Evolutionary conservation across 2,797 vertebrate genomes (phyloP), one percentile per base, ranked within the genome.

Genomic region (Myiotriccus ornatus): DNA sequence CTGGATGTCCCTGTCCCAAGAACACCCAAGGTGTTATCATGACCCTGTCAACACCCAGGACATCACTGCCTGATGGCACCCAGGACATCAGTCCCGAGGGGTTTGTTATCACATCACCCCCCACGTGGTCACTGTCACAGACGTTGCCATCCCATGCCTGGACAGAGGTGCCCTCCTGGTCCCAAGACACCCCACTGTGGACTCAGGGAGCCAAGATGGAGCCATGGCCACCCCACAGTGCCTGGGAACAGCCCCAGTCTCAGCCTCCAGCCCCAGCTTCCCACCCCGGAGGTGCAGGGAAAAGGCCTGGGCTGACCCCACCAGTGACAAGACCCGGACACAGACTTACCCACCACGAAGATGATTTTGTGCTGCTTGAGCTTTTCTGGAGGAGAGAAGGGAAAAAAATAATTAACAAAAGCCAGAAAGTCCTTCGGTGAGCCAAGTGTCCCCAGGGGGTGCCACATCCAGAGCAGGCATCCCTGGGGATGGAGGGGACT

Each of bases 311-410:
- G 14, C 60, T 52, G 25, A 85, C 14, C 56, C 68, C 17, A 5
- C 3, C 43, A 87, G 34, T 1, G 4, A 68, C 56, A 85, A 47
- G 41, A 90, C 10, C 12, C 0, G 0, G 28, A 27, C 21, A 28
- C 22, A 28, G 56, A 99, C 99, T 99, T 97, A 99, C 99, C 99
- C 93, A 99, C 99, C 76, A 99, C 99, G 12, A 99, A 99, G 98
- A 99, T 99, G 98, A 99, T 99, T 97, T 99, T 99, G 85, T 98
- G 97, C 62, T 98, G 97, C 97, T 99, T 99, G 92, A 99, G 98
- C 97, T 99, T 99, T 85, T 99, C 99, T 99, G 98, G 39, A 97
- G 75, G 96, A 60, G 20, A 96, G 44, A 74, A 80, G 78, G 24
- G 43, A 20, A 76, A 15, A 12, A 53, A 34, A 7, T 4, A 21